Percentiles rank a stretch among this genome's conserved stretches.
phyloP scores from a whole-genome alignment of 2,113 vertebrate species.

The Cynoglossus semilaevis region DNA sequence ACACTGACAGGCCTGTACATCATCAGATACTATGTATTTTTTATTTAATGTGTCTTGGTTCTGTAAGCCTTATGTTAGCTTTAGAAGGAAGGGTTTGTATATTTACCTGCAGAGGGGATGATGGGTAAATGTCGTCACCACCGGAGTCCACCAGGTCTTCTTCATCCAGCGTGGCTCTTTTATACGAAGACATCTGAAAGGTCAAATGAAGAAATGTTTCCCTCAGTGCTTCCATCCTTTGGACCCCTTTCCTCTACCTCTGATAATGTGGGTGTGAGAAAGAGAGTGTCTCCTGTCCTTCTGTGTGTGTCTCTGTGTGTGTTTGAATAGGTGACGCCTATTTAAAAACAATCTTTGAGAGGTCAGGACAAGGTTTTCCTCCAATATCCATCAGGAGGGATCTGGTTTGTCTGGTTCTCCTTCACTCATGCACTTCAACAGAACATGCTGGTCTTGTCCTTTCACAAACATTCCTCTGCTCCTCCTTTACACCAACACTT shows the following conservation, averaged over 20 bases:
- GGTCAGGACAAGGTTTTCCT: constrained; percentile 29
- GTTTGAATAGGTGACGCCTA: constrained; percentile 7
- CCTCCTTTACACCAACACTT: constrained; percentile 22
- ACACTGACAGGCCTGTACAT: too few species aligned
- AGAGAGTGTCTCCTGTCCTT: neutral
- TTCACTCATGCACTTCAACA: constrained; percentile 5
- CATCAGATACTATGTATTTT: too few species aligned
- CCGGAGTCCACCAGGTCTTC: constrained; percentile 89
- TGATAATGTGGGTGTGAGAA: constrained; percentile 3
- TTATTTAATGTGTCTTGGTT: too few species aligned
- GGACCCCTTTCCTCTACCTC: constrained; percentile 11
- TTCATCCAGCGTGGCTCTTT: constrained; percentile 89
- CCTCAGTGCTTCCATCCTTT: constrained; percentile 76
- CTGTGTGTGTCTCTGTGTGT: constrained; percentile 4
- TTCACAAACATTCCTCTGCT: constrained; percentile 26
- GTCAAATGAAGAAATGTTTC: constrained; percentile 80
- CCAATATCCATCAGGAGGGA: constrained; percentile 51
- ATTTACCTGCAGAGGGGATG: constrained; percentile 84
- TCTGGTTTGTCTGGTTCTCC: constrained; percentile 29
- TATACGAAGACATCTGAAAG: constrained; percentile 94
- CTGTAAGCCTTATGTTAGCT: neutral
- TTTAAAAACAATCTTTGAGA: constrained; percentile 28
- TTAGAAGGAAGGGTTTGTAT: neutral
- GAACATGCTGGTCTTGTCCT: constrained; percentile 27
- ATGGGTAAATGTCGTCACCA: constrained; percentile 83